phyloP scores from a whole-genome alignment of 2,113 vertebrate species.

The Megaleporinus macrocephalus region DNA sequence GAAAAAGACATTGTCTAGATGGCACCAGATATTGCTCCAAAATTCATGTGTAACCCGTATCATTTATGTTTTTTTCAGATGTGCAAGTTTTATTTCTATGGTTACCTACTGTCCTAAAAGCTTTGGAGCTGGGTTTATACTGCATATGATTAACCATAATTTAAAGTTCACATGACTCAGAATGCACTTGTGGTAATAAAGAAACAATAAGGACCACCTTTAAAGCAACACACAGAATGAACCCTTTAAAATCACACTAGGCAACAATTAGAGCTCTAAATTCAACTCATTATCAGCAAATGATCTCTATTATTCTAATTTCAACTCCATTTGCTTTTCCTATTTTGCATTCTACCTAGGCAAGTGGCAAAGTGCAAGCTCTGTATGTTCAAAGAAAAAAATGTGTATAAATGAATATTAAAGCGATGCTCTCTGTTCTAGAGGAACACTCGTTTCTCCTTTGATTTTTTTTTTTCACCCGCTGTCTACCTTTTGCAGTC shows the following conservation, averaged over 20 bases:
- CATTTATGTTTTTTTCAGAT: too few species aligned
- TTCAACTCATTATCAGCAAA: constrained; percentile 49
- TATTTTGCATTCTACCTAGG: constrained; percentile 55
- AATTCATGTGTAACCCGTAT: too few species aligned
- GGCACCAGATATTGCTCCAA: too few species aligned
- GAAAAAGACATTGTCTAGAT: too few species aligned
- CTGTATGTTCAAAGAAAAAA: constrained; percentile 71
- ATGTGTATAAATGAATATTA: constrained; percentile 74
- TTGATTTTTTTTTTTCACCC: constrained; percentile 62
- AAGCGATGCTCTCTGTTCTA: constrained; percentile 61
- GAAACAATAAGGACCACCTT: not conserved
- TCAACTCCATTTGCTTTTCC: constrained; percentile 55
- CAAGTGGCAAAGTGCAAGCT: constrained; percentile 62
- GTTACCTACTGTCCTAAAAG: too few species aligned
- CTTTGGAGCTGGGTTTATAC: too few species aligned
- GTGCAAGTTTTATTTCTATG: too few species aligned
- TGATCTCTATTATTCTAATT: constrained; percentile 58
- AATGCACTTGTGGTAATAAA: not conserved
- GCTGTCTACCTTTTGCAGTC: constrained; percentile 73
- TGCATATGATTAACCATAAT: not conserved
- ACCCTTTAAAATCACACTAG: constrained; percentile 14
- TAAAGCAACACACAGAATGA: not conserved
- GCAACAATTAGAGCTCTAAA: constrained; percentile 47
- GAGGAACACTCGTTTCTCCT: constrained; percentile 71
- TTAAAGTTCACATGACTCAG: not conserved